Percentiles rank a stretch among this genome's conserved stretches.
These are phyloP conservation scores for Microplitis deprimator DNA, from an alignment of 2,888 invertebrate species.

Conservation along the genomic window DNA sequence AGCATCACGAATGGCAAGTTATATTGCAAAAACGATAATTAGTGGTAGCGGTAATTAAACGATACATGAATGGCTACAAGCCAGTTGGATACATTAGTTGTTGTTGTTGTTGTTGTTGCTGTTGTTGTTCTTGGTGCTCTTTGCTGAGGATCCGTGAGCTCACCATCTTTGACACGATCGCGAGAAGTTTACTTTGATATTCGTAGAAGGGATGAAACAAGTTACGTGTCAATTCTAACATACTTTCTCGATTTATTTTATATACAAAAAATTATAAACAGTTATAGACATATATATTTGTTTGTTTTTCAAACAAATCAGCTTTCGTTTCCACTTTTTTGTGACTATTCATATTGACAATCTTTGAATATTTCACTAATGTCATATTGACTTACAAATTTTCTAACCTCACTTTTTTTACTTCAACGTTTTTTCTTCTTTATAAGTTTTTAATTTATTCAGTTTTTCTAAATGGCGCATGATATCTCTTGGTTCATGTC, in stretches of 20 bases:
- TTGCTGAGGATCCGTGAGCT: not conserved
- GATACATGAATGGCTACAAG: slow-evolving; percentile 46
- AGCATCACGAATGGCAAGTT: slow-evolving; percentile 47
- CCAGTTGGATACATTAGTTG: not conserved
- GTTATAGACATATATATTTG: not conserved
- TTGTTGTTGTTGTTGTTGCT: not conserved
- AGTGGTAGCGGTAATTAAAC: slow-evolving; percentile 60
- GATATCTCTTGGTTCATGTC: too few species aligned
- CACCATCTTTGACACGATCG: slow-evolving; percentile 33
- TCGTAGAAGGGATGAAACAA: slow-evolving; percentile 25
- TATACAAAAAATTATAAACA: not conserved
- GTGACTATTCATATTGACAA: too few species aligned
- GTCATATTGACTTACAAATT: too few species aligned
- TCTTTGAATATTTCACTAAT: too few species aligned
- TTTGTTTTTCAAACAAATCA: too few species aligned
- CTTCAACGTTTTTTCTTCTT: too few species aligned
- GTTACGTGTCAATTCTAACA: slow-evolving; percentile 29
- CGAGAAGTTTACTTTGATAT: slow-evolving; percentile 15
- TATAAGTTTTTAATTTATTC: too few species aligned
- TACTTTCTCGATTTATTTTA: not conserved
- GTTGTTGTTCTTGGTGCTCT: not conserved
- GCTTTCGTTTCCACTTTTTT: too few species aligned
- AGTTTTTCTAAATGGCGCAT: too few species aligned
- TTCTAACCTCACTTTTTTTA: too few species aligned
- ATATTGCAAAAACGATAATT: slow-evolving; percentile 57